Evolutionary conservation across 2,113 vertebrate species (phyloP).

Genomic region (Rallus limicola): DNA sequence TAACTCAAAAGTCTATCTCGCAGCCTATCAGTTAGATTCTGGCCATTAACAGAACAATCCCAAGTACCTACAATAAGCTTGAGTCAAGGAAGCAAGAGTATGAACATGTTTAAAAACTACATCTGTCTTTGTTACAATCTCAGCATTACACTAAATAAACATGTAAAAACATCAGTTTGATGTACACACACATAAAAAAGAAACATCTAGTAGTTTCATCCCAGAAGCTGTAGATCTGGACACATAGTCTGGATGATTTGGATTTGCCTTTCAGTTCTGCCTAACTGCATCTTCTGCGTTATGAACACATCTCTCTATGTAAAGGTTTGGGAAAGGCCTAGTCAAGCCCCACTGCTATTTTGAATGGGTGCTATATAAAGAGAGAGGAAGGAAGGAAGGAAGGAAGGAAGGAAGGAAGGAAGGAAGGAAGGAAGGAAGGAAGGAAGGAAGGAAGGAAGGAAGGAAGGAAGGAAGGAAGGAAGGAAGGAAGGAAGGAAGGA

Average conservation of each 20-base stretch:
- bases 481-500: neutral
- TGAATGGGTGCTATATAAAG: neutral
- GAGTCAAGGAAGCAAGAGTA: neutral
- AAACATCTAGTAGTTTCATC: neutral
- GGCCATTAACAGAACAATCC: neutral
- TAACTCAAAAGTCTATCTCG: neutral
- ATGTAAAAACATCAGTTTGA: neutral
- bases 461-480: neutral
- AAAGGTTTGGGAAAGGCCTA: neutral
- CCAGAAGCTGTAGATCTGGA: neutral
- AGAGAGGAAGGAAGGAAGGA: neutral
- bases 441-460: neutral
- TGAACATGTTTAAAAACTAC: neutral
- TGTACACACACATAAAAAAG: neutral
- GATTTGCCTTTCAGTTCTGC: neutral
- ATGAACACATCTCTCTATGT: neutral
- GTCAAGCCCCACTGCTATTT: neutral
- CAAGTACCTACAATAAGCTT: neutral
- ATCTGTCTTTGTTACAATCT: neutral
- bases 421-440: neutral
- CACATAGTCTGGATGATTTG: neutral
- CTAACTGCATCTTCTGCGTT: neutral
- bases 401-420: neutral
- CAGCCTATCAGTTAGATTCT: neutral
- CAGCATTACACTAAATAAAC: neutral